These are phyloP conservation scores for Elachura formosa DNA, from an alignment of 2,113 vertebrate species.

Conservation along the genomic window DNA sequence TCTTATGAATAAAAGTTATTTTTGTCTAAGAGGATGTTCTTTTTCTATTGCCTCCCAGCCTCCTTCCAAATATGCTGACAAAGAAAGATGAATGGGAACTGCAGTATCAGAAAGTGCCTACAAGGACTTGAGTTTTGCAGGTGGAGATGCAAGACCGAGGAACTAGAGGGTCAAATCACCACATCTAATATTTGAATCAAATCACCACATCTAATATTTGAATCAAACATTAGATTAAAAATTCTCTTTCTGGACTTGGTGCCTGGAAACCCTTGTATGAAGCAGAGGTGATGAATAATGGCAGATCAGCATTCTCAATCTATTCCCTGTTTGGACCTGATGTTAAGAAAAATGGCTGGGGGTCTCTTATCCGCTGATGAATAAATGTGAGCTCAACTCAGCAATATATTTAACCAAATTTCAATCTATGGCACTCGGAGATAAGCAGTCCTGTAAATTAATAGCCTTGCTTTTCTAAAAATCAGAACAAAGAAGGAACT, in stretches of 20 bases:
- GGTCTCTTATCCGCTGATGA: neutral
- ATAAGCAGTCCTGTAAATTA: neutral
- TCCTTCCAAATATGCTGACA: conserved; percentile 39
- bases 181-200: too few species aligned
- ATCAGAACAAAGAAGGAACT: neutral
- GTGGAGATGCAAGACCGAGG: neutral
- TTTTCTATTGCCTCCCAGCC: conserved; percentile 26
- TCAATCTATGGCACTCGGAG: neutral
- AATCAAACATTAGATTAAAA: neutral
- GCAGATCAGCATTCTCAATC: neutral
- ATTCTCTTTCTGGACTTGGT: neutral
- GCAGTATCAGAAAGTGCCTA: neutral
- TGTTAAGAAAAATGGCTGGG: neutral
- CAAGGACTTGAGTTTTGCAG: neutral
- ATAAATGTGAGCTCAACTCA: neutral
- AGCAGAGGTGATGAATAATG: neutral
- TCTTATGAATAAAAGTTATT: conserved; percentile 44
- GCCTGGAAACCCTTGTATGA: neutral
- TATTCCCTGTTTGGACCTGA: neutral
- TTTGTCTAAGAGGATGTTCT: conserved; percentile 17
- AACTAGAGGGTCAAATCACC: neutral
- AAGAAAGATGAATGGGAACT: neutral
- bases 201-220: neutral
- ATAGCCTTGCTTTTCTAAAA: neutral
- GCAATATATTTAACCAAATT: neutral